Percentiles rank a stretch among this genome's conserved stretches.
Conservation (phyloP, 92 coral and sea anemone species). For the Siderastrea radians region DNA sequence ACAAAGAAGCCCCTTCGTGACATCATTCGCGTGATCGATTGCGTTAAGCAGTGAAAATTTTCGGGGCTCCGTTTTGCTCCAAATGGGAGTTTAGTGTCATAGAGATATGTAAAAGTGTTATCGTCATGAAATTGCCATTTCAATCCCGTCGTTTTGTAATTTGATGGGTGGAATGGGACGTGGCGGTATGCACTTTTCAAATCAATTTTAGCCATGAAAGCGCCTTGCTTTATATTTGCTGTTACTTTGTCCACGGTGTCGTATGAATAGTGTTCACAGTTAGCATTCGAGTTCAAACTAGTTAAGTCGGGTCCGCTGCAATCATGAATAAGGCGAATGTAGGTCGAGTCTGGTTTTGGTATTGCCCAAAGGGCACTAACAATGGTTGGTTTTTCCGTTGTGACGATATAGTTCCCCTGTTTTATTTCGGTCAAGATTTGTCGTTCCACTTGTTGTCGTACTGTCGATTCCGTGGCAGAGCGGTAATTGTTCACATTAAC, state of each 20-base stretch:
- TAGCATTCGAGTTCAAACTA: neutral
- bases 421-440: conserved; percentile 23
- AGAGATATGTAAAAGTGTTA: no score
- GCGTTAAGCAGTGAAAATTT: no score
- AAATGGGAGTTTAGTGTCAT: no score
- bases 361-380: conserved; percentile 7
- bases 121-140: no score
- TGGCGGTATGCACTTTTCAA: no score
- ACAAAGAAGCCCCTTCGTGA: no score
- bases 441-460: conserved; percentile 8
- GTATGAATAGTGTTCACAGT: neutral
- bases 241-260: neutral
- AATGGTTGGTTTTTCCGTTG: conserved; percentile 29
- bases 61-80: no score
- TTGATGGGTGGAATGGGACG: no score
- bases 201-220: no score
- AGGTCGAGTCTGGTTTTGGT: conserved; percentile 1
- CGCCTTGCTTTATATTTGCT: neutral
- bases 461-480: conserved; percentile 25
- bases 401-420: neutral
- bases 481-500: conserved; percentile 34
- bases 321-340: conserved; percentile 3
- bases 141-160: no score
- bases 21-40: no score
- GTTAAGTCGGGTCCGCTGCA: neutral